A percentile compares a stretch with the other conserved stretches of the same genome.
phyloP scores from a whole-genome alignment of 2,113 vertebrate species.

The Stictonetta naevosa region DNA sequence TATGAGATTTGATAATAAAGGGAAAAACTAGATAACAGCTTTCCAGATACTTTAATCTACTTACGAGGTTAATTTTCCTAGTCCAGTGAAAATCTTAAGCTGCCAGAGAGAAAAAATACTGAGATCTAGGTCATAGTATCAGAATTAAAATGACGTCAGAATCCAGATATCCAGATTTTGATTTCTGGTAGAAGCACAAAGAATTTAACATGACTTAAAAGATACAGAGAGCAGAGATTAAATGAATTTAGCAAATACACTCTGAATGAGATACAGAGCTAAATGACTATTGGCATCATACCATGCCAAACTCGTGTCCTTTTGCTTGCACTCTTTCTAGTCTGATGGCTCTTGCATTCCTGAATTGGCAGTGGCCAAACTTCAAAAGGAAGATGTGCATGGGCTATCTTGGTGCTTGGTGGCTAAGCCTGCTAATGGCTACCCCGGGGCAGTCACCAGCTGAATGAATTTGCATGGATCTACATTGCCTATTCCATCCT shows the following conservation, averaged over 20 bases:
- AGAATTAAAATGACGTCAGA: not conserved
- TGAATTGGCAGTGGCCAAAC: not conserved
- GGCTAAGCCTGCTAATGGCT: not conserved
- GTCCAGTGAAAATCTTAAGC: not conserved
- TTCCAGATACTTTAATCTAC: slow-evolving; percentile 8
- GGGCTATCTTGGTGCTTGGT: not conserved
- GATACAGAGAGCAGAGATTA: not conserved
- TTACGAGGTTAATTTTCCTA: slow-evolving; percentile 32
- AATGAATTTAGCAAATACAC: not conserved
- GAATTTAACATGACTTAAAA: not conserved
- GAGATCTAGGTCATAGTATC: not conserved
- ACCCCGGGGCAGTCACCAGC: not conserved
- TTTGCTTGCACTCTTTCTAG: not conserved
- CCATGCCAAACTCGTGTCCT: not conserved
- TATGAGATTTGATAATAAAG: not conserved
- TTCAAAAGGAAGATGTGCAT: not conserved
- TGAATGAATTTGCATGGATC: not conserved
- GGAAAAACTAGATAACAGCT: not conserved
- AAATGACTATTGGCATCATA: not conserved
- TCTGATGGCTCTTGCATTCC: not conserved
- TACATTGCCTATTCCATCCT: not conserved
- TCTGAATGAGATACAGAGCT: not conserved
- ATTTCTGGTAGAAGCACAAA: not conserved
- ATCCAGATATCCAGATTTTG: not conserved
- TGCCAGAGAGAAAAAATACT: not conserved